A percentile compares a stretch with the other conserved stretches of the same genome.
phyloP scores from a whole-genome alignment of 1,140 invertebrate species.

The Calliphora vicina region DNA sequence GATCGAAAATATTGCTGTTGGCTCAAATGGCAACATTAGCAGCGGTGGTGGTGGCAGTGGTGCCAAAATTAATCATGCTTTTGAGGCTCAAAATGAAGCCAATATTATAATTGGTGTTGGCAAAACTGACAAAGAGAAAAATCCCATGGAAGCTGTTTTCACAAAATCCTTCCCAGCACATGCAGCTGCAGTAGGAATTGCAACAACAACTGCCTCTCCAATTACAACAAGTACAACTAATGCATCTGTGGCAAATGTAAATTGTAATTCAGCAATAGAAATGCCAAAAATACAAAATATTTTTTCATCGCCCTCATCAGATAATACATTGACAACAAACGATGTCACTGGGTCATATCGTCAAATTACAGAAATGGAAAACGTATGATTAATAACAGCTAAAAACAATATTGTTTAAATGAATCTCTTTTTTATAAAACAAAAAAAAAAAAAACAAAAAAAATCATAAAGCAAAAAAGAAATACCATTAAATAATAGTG shows the following conservation, averaged over 20 bases:
- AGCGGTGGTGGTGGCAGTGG: constrained; percentile 44
- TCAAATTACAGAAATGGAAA: constrained; percentile 35
- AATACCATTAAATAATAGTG: neutral
- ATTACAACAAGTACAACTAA: neutral
- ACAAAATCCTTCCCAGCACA: constrained; percentile 22
- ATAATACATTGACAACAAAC: neutral
- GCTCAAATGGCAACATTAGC: constrained; percentile 39
- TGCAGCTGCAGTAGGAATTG: too few relatives aligned
- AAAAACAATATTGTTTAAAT: too few relatives aligned
- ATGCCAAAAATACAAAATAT: constrained; percentile 9
- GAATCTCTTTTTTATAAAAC: too few relatives aligned
- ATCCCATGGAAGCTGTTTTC: constrained; percentile 39
- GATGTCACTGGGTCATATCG: constrained; percentile 39
- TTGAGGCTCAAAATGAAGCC: constrained; percentile 49
- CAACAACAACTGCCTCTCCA: neutral
- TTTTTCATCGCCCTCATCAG: neutral
- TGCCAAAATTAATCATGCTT: constrained; percentile 54
- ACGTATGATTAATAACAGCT: constrained; percentile 23
- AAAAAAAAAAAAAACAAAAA: neutral
- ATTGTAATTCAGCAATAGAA: constrained; percentile 3
- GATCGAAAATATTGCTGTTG: constrained; percentile 35
- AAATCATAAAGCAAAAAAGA: neutral
- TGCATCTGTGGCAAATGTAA: neutral
- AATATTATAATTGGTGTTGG: constrained; percentile 30
- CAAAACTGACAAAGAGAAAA: constrained; percentile 32